phyloP scores from a whole-genome alignment of 2,797 vertebrate species.

The Crocidura indochinensis region DNA sequence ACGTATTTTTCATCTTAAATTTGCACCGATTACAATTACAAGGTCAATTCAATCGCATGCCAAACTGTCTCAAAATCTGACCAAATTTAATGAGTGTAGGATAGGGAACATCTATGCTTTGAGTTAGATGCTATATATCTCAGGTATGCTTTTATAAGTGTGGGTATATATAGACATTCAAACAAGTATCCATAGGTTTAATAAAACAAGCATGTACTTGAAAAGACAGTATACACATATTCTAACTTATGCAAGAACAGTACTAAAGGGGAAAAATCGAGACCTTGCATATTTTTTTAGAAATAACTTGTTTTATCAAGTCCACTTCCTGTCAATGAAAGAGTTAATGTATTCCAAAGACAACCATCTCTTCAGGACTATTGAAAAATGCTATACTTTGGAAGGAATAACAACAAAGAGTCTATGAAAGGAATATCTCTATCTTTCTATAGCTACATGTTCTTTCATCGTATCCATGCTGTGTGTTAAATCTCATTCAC shows the following conservation, averaged over 20 bases:
- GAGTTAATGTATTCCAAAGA: not conserved
- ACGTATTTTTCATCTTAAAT: not conserved
- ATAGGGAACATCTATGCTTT: not conserved
- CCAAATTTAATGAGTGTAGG: not conserved
- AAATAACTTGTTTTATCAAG: not conserved
- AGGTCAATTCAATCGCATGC: not conserved
- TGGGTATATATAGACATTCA: not conserved
- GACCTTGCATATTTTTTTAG: slow-evolving; percentile 16
- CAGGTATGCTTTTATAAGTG: not conserved
- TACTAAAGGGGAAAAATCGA: not conserved
- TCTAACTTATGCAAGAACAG: not conserved
- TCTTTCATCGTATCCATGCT: not conserved
- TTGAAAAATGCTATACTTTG: not conserved
- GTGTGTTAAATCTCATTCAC: not conserved
- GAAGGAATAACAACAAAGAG: not conserved
- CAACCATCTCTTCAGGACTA: not conserved
- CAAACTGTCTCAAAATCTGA: not conserved
- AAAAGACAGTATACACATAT: not conserved
- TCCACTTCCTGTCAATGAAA: not conserved
- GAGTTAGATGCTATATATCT: not conserved
- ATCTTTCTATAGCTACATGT: not conserved
- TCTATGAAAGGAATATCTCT: not conserved
- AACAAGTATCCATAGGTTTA: not conserved
- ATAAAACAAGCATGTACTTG: not conserved
- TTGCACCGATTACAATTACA: not conserved